These are phyloP conservation scores for Phortica variegata DNA, from an alignment of 1,140 invertebrate genomes.

Conservation along the genomic window DNA sequence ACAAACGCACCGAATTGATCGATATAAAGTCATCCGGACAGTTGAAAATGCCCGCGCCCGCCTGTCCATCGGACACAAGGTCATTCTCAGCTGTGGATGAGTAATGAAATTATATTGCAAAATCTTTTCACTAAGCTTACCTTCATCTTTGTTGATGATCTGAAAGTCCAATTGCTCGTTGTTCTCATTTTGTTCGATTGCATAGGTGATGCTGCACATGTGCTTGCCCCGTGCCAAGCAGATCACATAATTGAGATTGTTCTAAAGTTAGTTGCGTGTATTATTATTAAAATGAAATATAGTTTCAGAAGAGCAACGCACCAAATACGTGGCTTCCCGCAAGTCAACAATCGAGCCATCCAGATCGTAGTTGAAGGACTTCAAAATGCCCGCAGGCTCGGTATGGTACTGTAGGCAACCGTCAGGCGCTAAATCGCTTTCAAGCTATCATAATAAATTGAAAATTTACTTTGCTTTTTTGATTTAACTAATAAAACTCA, in stretches of 20 bases:
- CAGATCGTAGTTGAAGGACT: constrained; percentile 73
- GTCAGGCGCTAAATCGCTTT: constrained; percentile 56
- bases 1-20: constrained; percentile 67
- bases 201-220: constrained; percentile 69
- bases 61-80: constrained; percentile 65
- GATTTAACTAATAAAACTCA: background rate
- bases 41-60: constrained; percentile 70
- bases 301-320: constrained; percentile 43
- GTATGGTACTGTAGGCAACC: constrained; percentile 73
- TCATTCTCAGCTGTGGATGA: constrained; percentile 35
- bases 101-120: background rate
- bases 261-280: constrained; percentile 61
- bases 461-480: background rate
- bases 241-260: constrained; percentile 78
- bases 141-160: constrained; percentile 66
- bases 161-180: constrained; percentile 62
- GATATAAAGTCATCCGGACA: constrained; percentile 73
- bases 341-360: constrained; percentile 60
- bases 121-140: constrained; percentile 46
- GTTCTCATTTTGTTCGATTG: constrained; percentile 59
- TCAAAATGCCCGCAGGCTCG: constrained; percentile 62
- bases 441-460: constrained; percentile 13
- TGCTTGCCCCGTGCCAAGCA: constrained; percentile 66
- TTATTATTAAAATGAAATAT: too few species aligned
- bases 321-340: constrained; percentile 61